Base-by-base conservation (phyloP, 2,888 invertebrate species). In the Oxystoma pomonae region DNA sequence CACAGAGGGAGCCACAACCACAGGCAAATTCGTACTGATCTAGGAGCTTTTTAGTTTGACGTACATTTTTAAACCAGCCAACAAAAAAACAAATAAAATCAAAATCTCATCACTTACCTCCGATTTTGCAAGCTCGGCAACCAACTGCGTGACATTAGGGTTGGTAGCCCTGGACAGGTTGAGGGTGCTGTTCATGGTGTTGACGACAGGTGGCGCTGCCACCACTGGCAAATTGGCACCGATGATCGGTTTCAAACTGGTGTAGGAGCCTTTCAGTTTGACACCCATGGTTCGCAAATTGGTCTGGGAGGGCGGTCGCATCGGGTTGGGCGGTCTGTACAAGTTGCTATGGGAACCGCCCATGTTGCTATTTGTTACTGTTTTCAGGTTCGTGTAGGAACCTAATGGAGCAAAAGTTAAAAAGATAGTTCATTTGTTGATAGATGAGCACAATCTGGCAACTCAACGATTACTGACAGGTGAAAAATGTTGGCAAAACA, bases 211-310 rank as follows among this genome's bases (percentile, higher is more conserved):
- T 19, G 75, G 75, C 16, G 73, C 76, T 19, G 75, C 75, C 16
- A 73, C 76, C 9, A 75, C 75, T 16, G 77, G 77, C 61, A 77
- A 69, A 69, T 74, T 73, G 9, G 73, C 62, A 67, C 74, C 74
- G 12, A 75, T 71, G 12, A 75, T 71, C 12, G 79, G 78, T 64
- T 71, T 72, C 60, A 79, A 66, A 68, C 74, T 79, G 3, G 78
- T 78, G 63, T 79, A 79, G 0, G 78, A 79, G 5, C 77, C 75
- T 64, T 75, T 78, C 61, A 79, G 64, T 58, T 71, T 72, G 1
- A 72, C 66, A 52, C 73, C 74, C 69, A 78, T 73, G 2, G 75
- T 72, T 66, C 74, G 75, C 59, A 78, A 68, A 66, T 78, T 79
- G 22, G 70, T 67, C 16, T 55, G 20, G 2, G 67, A 52, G 7